Base-by-base conservation (phyloP, 2,888 invertebrate genomes). In the Eueremaeus valkanovi region DNA sequence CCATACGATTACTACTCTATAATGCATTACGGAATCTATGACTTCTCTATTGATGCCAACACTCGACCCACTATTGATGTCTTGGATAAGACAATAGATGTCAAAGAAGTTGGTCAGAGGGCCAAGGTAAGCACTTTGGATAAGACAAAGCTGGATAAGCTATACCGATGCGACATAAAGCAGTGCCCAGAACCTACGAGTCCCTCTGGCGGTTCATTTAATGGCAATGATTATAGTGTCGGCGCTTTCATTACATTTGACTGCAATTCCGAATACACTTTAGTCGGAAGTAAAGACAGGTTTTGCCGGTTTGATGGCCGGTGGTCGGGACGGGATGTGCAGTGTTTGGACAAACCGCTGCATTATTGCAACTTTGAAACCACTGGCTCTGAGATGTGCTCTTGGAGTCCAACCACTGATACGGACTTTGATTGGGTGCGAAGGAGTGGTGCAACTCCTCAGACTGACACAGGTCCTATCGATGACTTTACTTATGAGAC, bases 1-100 rank as follows among this genome's bases (percentile, higher is more conserved):
- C 75, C 77, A 0, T 78, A 77, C 24, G 78, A 78, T 27, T 77
- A 74, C 29, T 75, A 75, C 58, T 78, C 78, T 36, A 21, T 78
- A 16, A 77, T 78, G 78, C 77, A 77, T 61, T 78, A 77, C 40
- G 70, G 73, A 72, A 24, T 40, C 21, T 27, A 61, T 49, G 49
- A 63, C 18, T 74, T 61, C 45, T 73, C 73, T 0, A 33, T 40
- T 6, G 73, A 73, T 21, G 24, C 58, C 13, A 73, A 29, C 31
- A 36, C 36, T 18, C 16, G 29, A 1, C 58, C 73, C 16, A 73
- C 58, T 16, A n/a, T 73, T 18, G 3, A 27, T 18, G 58, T 58
- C 3, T 13, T 73, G 5, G 58, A 58, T 55, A 0, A 49, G 27
- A 73, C 31, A 5, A 16, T 73, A 21, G 21, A 58, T 21, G 24